A percentile compares a stretch with the other conserved stretches of the same genome.
Evolutionary conservation across 2,797 vertebrate species (phyloP).

Genomic region (Intellagama lesueurii): DNA sequence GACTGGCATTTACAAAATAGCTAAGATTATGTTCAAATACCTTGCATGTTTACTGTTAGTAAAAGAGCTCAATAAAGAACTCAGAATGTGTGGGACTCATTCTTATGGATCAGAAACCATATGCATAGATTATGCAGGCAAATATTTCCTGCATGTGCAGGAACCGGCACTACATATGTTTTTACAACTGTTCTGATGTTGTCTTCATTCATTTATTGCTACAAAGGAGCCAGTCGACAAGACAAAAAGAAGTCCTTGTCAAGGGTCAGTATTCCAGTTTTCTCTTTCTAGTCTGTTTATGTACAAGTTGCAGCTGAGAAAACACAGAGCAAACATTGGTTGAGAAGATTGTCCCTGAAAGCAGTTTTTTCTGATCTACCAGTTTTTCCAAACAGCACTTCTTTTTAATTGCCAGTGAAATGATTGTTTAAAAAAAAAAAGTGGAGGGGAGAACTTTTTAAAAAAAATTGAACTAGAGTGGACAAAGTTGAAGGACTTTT

Average conservation of each 20-base stretch:
- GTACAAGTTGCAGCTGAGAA: conserved; percentile 51
- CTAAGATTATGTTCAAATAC: conserved; percentile 6
- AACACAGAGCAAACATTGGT: conserved; percentile 52
- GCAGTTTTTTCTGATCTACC: conserved; percentile 20
- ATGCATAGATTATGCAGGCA: not conserved
- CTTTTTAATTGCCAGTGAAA: conserved; percentile 37
- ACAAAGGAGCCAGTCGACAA: conserved; percentile 16
- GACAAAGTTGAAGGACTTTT: not conserved
- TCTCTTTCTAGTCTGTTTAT: conserved; percentile 52
- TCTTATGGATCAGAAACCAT: conserved; percentile 44
- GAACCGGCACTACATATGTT: conserved; percentile 20
- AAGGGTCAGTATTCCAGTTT: conserved; percentile 36
- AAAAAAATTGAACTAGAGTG: not conserved
- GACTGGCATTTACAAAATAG: conserved; percentile 29
- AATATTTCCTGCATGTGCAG: conserved; percentile 10
- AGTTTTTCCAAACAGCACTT: conserved; percentile 33
- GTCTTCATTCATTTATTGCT: conserved; percentile 39
- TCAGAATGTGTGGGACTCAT: not conserved
- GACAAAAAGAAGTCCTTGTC: conserved; percentile 37
- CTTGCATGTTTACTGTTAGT: conserved; percentile 1
- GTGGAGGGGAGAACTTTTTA: conserved; percentile 22
- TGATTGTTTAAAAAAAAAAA: conserved; percentile 39
- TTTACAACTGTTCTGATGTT: not conserved
- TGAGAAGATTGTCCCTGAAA: conserved; percentile 29
- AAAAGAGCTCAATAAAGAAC: conserved; percentile 18